Base-by-base conservation (phyloP, 35 echinoderm and acorn worm species). In the Apostichopus parvimensis region DNA sequence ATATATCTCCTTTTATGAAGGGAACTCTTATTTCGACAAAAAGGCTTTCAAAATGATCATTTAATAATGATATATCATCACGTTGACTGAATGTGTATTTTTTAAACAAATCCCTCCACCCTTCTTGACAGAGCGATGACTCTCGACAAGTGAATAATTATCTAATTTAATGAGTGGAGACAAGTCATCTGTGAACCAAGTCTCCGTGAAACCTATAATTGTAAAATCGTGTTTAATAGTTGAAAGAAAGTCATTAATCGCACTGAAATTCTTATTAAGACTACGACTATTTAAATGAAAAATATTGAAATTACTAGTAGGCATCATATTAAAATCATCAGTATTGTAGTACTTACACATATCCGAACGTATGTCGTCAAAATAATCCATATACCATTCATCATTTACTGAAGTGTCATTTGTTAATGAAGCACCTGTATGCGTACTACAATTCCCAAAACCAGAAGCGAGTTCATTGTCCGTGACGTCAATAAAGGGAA, bases 281-380 rank as follows among this genome's bases (percentile, higher is more conserved):
- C 91, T 93, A 13, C 91, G 79, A 17, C 78, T 65, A 54, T 87
- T 93, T 12, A 77, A 6, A 22, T 93, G 91, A 73, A 93, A 75
- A 6, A 75, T 17, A 23, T 65, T 71, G 53, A 87, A 87, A 60
- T 34, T 34, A 34, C 28, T 34, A 34, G 28, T 34, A 34, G 28
- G 28, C 28, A 34, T 34, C 28, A 34, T 34, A 34, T 34, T 34
- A 34, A 34, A 2, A 34, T 34, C 28, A 34, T 34, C 28, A 34
- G 28, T 34, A 34, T 34, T 34, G 28, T 34, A 34, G 28, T 34
- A 34, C 28, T 34, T 34, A 34, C 28, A 34, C 28, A 34, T 34
- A 34, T 34, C 28, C 28, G 28, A 34, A 34, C 28, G 28, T 34
- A 34, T 34, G 2, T 34, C 28, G 28, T 34, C 28, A 34, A 34